Evolutionary conservation across 2,797 vertebrate genomes (phyloP).

Genomic region (Fundulus diaphanus): DNA sequence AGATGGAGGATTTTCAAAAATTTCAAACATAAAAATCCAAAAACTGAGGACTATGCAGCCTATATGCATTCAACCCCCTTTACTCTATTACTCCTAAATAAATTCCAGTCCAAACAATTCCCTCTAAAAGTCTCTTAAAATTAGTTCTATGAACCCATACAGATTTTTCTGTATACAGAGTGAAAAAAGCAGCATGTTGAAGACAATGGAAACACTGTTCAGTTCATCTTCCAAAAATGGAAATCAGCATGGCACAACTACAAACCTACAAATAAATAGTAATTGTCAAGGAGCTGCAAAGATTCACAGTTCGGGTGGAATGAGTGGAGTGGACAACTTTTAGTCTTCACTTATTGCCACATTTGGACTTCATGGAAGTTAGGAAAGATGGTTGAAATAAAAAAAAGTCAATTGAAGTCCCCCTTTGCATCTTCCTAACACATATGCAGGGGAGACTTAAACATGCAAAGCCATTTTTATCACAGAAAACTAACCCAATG

Average conservation of each 20-base stretch:
- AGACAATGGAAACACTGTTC: background rate
- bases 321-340: background rate
- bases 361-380: background rate
- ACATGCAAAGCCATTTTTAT: too few relatives aligned
- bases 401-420: too few relatives aligned
- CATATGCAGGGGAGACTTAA: too few relatives aligned
- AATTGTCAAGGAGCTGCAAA: background rate
- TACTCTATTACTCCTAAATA: background rate
- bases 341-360: background rate
- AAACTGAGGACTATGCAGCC: background rate
- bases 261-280: background rate
- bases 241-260: background rate
- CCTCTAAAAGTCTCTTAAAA: too few relatives aligned
- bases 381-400: background rate
- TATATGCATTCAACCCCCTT: background rate
- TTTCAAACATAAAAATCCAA: background rate
- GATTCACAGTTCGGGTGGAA: background rate
- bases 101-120: background rate
- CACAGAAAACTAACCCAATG: background rate
- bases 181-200: too few relatives aligned
- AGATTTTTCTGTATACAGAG: too few relatives aligned
- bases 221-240: background rate
- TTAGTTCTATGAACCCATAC: too few relatives aligned
- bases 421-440: too few relatives aligned
- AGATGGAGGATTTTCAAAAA: background rate